phyloP scores from a whole-genome alignment of 2,113 vertebrate genomes.

The Capreolus pygargus region DNA sequence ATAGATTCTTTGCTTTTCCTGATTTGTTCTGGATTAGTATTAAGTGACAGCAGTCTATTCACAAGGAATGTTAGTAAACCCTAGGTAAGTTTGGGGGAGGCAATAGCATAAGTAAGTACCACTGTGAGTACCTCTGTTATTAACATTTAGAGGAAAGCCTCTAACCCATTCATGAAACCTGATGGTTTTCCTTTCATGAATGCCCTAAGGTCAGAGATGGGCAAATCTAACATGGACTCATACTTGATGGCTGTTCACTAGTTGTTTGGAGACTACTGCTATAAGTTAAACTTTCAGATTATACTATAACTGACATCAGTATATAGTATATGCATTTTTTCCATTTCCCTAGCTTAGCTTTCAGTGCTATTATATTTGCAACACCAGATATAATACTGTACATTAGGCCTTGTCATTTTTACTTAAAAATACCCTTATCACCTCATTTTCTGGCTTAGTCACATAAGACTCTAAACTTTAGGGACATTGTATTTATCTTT shows the following conservation, averaged over 20 bases:
- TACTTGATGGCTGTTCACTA: background rate
- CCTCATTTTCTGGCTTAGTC: background rate
- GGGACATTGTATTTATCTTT: background rate
- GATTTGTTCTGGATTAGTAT: background rate
- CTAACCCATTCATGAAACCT: background rate
- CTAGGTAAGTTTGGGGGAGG: background rate
- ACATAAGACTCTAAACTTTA: background rate
- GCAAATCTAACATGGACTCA: background rate
- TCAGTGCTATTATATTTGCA: background rate
- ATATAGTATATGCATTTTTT: background rate
- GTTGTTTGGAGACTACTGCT: background rate
- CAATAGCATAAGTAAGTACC: background rate
- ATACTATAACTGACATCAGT: background rate
- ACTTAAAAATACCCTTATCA: background rate
- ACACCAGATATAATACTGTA: background rate
- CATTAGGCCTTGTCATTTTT: background rate
- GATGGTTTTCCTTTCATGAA: background rate
- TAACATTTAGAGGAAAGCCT: background rate
- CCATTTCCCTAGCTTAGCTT: background rate
- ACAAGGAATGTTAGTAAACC: background rate
- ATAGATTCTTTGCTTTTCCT: background rate
- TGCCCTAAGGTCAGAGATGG: background rate
- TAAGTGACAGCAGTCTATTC: slow-evolving; percentile 9
- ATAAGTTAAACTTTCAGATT: background rate
- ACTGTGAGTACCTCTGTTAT: background rate